phyloP scores from a whole-genome alignment of 2,797 vertebrate genomes.

The Pangasius sanitwongsei region DNA sequence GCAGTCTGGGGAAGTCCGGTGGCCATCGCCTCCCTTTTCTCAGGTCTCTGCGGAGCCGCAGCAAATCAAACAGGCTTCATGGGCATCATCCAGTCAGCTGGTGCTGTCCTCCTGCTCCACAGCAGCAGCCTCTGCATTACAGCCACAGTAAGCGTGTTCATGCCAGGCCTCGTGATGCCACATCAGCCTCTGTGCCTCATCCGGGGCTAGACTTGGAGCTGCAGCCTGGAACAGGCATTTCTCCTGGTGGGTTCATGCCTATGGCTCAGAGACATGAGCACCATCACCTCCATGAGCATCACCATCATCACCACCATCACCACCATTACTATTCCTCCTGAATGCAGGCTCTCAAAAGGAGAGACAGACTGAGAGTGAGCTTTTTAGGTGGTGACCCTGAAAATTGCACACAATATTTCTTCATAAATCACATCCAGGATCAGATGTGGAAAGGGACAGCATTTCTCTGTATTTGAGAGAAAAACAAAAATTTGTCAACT shows the following conservation, averaged over 20 bases:
- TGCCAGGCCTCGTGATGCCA: constrained; percentile 76
- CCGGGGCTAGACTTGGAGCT: constrained; percentile 73
- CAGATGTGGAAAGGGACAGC: neutral
- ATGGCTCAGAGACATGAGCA: constrained; percentile 87
- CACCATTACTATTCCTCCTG: constrained; percentile 76
- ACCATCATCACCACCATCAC: constrained; percentile 89
- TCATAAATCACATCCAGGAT: neutral
- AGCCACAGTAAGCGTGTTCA: constrained; percentile 83
- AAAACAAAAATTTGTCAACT: neutral
- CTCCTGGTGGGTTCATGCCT: constrained; percentile 74
- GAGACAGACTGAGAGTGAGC: neutral
- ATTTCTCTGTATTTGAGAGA: neutral
- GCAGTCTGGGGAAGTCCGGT: constrained; percentile 65
- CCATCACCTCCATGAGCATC: constrained; percentile 89
- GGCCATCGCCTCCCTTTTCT: constrained; percentile 72
- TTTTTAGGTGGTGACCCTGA: neutral
- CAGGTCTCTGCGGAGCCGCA: constrained; percentile 74
- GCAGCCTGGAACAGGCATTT: constrained; percentile 71
- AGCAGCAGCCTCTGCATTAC: constrained; percentile 73
- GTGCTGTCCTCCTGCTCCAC: constrained; percentile 62
- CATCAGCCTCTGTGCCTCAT: constrained; percentile 70
- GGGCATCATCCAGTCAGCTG: constrained; percentile 59
- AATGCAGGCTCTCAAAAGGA: constrained; percentile 32
- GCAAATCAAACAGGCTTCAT: constrained; percentile 62
- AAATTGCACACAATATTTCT: neutral